phyloP scores from a whole-genome alignment of 2,888 invertebrate genomes.

The Branchellion lobata region DNA sequence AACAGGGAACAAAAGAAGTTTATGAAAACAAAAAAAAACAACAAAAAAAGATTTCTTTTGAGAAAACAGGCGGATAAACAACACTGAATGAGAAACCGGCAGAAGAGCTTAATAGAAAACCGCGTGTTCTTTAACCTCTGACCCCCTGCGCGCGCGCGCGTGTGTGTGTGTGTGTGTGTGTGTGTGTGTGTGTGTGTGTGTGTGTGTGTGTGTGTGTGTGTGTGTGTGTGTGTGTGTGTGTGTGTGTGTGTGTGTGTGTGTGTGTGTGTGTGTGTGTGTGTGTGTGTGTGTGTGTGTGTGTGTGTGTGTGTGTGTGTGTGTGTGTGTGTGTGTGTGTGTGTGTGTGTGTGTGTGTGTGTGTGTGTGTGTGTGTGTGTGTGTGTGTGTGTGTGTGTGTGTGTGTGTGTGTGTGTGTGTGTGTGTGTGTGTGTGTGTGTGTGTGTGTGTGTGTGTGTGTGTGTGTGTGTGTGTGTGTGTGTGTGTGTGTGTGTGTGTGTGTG shows the following conservation, averaged over 20 bases:
- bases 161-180: conserved; percentile 26
- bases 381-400: too few species aligned
- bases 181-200: conserved; percentile 25
- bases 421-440: too few species aligned
- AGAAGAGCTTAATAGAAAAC: not conserved
- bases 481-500: too few species aligned
- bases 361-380: too few species aligned
- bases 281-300: conserved; percentile 12
- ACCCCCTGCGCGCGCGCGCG: not conserved
- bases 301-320: conserved; percentile 10
- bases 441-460: too few species aligned
- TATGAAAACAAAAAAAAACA: too few species aligned
- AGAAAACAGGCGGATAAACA: too few species aligned
- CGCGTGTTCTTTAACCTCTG: not conserved
- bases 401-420: too few species aligned
- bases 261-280: conserved; percentile 9
- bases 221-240: not conserved
- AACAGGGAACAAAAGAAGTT: too few species aligned
- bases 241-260: not conserved
- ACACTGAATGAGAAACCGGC: not conserved
- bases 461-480: too few species aligned
- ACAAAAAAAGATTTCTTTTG: too few species aligned
- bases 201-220: not conserved
- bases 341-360: too few species aligned
- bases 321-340: conserved; percentile 3